Conservation (phyloP, 2,113 vertebrate species). For the Odontophorus gujanensis region DNA sequence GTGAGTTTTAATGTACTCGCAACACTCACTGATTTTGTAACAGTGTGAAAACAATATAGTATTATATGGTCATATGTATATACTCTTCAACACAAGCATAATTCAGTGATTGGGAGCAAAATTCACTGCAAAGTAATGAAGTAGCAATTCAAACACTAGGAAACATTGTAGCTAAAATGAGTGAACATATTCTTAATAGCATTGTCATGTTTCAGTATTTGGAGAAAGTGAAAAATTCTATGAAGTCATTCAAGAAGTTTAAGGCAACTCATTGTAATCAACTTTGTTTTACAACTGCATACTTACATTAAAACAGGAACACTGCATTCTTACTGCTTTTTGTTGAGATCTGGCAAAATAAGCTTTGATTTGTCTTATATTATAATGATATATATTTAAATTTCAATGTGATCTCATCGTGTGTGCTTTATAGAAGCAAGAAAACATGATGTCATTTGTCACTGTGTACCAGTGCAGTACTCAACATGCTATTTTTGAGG, state of each 20-base stretch:
- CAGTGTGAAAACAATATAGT: not conserved
- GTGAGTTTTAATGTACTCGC: not conserved
- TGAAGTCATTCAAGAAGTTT: not conserved
- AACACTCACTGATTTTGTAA: not conserved
- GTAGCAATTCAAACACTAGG: not conserved
- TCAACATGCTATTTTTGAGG: not conserved
- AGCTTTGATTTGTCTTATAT: not conserved
- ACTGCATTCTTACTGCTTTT: not conserved
- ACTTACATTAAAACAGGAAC: not conserved
- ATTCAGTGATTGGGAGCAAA: not conserved
- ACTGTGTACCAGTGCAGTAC: not conserved
- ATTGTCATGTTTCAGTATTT: not conserved
- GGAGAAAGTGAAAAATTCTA: not conserved
- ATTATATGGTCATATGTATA: not conserved
- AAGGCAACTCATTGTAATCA: not conserved
- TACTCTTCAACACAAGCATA: not conserved
- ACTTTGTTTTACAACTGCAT: not conserved
- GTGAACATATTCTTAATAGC: not conserved
- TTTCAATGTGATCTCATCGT: not conserved
- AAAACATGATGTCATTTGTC: not conserved
- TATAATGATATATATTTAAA: not conserved
- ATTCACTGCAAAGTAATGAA: not conserved
- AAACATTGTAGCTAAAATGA: constrained; percentile 13
- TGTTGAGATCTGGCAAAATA: not conserved
- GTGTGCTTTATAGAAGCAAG: accelerated